Base-by-base conservation (phyloP, 2,888 invertebrate genomes). In the Halictus ligatus region DNA sequence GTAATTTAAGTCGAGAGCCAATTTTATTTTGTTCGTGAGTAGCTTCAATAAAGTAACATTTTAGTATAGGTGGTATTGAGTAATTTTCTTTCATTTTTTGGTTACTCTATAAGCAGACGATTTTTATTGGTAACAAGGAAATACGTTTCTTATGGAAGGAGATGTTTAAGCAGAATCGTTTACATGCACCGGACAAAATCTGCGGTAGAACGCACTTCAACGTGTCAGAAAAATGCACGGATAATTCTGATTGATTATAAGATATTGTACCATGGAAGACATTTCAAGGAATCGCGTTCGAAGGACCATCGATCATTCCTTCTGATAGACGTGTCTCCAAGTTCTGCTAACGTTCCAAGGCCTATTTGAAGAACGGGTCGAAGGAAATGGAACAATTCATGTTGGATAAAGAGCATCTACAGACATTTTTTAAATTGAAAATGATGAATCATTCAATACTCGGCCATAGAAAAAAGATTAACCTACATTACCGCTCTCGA, bases 271-370 rank as follows among this genome's bases (percentile, higher is more conserved):
- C 60, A 10, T 58, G 67, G 43, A 50, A 80, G 69, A 74, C 80
- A 67, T 80, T 77, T 77, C 64, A 50, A 74, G 76, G 25, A 77
- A 54, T 80, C 43, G 69, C 15, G 74, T 80, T 84, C n/a, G 46
- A 5, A 18, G 35, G 54, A 77, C 48, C 77, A 85, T 85, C 85
- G 85, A 85, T 85, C 85, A 85, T 80, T 80, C 35, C 48, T 50
- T 78, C 35, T 58, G 80, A 84, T 77, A 15, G 80, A 80, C 75
- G 79, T 78, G 79, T 78, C 84, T 75, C 77, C 69, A 54, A 85
- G n/a, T 71, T 67, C 67, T 60, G 71, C 54, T 85, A 85, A 78
- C 74, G 78, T 64, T 80, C 50, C 69, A 35, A 75, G 64, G 71
- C 18, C 67, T 8, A 10, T 13, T 8, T 2, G 18, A 15, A 21